Evolutionary conservation across 2,888 invertebrate genomes (phyloP), one percentile per base, ranked within the genome.

Genomic region (Linyphia triangularis): DNA sequence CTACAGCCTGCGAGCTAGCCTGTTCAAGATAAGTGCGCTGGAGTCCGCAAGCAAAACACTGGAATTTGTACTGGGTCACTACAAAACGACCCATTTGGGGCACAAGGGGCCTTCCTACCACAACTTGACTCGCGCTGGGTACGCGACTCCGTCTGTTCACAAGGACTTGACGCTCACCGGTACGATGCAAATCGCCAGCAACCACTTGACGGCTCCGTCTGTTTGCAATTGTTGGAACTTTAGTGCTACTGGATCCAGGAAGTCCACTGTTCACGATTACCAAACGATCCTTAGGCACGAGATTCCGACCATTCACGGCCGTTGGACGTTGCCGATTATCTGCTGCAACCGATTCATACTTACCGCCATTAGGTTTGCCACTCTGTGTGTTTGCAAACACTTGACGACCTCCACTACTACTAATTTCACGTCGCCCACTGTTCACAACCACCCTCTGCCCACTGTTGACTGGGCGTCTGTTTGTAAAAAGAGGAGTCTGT

Each of bases 41-140:
- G 40, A 24, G 69, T 1, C 86, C 86, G 63, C 86, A 88, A 2
- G 67, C 81, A 40, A 75, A 88, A 19, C 86, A 88, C 9, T 33
- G 65, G 30, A 88, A 88, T 4, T 59, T 19, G 33, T 59, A 81
- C n/a, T 37, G 57, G 2, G 51, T 22, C 3, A 67, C 33, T 0
- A 51, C 22, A 10, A 59, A 30, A 24, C 43, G 5, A 19, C 16
- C 26, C 22, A 24, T 24, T 7, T 19, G 9, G n/a, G 65, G 65
- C 65, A 65, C 22, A 40, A 24, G 2, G 22, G 28, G 2, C 26
- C 24, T 40, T 28, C 24, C 1, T n/a, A 26, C 70, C n/a, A n/a
- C n/a, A n/a, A n/a, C n/a, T n/a, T n/a, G n/a, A 43, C 13, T n/a
- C 13, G 13, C 1, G 43, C 43, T n/a, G 13, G 43, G 1, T 16